Base-by-base conservation (phyloP, 2,888 invertebrate genomes). In the Matsumyia berberina region DNA sequence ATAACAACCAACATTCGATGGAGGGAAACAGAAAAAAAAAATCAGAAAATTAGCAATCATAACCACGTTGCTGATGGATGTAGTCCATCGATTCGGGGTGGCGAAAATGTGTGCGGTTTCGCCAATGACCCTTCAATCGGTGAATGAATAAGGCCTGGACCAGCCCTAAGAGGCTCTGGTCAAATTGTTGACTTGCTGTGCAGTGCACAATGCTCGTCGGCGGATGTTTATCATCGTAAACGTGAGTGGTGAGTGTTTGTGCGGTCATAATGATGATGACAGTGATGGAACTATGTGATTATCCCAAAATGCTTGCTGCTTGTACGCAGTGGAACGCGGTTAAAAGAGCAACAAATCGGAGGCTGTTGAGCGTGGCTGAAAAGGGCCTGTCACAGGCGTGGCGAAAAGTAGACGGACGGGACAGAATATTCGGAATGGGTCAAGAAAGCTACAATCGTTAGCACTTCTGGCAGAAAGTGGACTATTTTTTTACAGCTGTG, bases 11-110 rank as follows among this genome's bases (percentile, higher is more conserved):
- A n/a, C n/a, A n/a, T n/a, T n/a, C n/a, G n/a, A n/a, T n/a, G n/a
- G n/a, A n/a, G n/a, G n/a, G 5, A 46, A 49, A 29, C 8, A 5
- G 5, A 5, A 6, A 42, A 42, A 15, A 9, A 19, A 46, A 46
- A 19, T 8, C 2, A 11, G 5, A 19, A 37, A 57, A 57, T 57
- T 5, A 19, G 35, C 57, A 37, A 37, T 55, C 53, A 55, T 33
- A 55, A 55, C 33, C 33, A 55, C 33, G 9, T 12, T 31, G n/a
- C 33, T 12, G 29, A 51, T 29, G 29, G 11, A 46, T 46, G 51
- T 51, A 24, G 11, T 6, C 53, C 7, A 33, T 51, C 11, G 51
- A 29, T 6, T 39, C 3, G 12, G 15, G 2, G 42, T 2, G 17
- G 8, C 7, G 53, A n/a, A 12, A 12, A 5, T 11, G 11, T 24